phyloP scores from a whole-genome alignment of 2,888 invertebrate genomes.

The Metallyticus violacea region DNA sequence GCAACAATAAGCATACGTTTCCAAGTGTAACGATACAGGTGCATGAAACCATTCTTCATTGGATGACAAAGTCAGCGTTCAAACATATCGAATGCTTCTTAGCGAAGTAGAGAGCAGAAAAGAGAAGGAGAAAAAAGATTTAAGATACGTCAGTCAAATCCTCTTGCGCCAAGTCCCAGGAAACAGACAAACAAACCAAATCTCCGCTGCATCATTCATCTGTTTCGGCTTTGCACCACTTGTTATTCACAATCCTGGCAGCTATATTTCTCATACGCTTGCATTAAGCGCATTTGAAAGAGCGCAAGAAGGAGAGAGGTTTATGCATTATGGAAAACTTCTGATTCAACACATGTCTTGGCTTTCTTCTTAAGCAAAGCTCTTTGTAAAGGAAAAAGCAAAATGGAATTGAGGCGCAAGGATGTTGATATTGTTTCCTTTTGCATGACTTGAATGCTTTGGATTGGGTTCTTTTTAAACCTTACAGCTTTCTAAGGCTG shows the following conservation, averaged over 20 bases:
- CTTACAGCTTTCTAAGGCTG: neutral
- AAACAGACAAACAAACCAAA: neutral
- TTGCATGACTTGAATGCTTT: neutral
- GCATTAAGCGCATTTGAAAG: neutral
- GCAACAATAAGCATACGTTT: no score
- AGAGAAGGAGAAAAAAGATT: neutral
- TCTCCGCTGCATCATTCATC: neutral
- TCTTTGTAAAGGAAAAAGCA: neutral
- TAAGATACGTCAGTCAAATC: neutral
- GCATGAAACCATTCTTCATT: neutral
- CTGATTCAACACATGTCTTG: neutral
- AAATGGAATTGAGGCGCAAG: neutral
- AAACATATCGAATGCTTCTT: neutral
- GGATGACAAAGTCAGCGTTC: neutral
- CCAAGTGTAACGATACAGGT: no score
- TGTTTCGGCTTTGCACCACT: neutral
- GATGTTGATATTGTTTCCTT: neutral
- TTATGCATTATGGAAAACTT: neutral
- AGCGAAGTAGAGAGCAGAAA: neutral
- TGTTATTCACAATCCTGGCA: conserved; percentile 7
- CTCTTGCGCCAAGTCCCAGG: neutral
- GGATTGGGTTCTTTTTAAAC: neutral
- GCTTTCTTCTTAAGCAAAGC: neutral
- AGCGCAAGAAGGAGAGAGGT: neutral
- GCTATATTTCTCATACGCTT: conserved; percentile 3